Evolutionary conservation across 2,888 invertebrate species (phyloP).

Genomic region (Pachymerium ferrugineum): DNA sequence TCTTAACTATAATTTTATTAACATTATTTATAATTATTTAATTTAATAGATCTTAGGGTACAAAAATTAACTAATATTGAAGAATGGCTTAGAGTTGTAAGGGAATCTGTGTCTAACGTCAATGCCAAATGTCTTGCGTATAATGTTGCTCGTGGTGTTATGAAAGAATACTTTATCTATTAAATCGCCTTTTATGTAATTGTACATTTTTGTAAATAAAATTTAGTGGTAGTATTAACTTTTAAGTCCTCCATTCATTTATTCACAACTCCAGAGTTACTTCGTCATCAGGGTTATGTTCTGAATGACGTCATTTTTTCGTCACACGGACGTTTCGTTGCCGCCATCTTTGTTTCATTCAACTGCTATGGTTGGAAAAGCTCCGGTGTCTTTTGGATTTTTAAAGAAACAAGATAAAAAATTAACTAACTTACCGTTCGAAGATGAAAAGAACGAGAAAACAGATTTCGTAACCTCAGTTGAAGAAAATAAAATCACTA

Average conservation of each 20-base stretch:
- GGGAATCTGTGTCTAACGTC: not conserved
- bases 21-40: not conserved
- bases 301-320: not conserved
- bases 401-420: slow-evolving; percentile 28
- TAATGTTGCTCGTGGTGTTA: not conserved
- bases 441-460: slow-evolving; percentile 38
- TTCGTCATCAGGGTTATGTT: not conserved
- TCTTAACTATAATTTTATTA: no score
- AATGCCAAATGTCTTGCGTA: not conserved
- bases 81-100: not conserved
- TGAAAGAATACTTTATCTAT: not conserved
- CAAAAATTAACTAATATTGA: not conserved
- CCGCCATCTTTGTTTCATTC: no score
- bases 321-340: no score
- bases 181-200: no score
- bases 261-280: not conserved
- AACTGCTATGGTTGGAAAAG: not conserved
- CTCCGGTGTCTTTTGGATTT: slow-evolving; percentile 31
- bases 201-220: not conserved
- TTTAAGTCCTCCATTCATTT: no score
- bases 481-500: not conserved
- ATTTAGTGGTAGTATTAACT: no score
- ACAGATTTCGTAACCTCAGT: slow-evolving; percentile 39
- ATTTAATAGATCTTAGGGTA: not conserved
- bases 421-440: slow-evolving; percentile 25